A percentile compares a stretch with the other conserved stretches of the same genome.
Evolutionary conservation across 2,113 vertebrate genomes (phyloP).

Genomic region (Scalopus aquaticus): DNA sequence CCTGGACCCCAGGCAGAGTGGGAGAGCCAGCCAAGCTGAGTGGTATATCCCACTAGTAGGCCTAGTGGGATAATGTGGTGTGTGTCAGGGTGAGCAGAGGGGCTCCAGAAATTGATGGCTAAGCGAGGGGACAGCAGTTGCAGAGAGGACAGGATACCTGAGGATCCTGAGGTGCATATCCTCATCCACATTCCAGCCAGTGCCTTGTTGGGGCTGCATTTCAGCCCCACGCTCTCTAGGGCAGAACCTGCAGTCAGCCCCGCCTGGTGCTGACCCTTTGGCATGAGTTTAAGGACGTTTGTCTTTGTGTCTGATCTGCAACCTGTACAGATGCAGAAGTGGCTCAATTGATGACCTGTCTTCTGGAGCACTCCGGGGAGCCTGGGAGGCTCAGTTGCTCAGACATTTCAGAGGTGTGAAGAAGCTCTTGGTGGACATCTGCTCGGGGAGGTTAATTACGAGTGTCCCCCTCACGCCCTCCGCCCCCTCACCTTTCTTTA

Average conservation of each 20-base stretch:
- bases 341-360: conserved; percentile 82
- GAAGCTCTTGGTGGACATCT: conserved; percentile 46
- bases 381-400: conserved; percentile 28
- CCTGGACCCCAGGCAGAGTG: neutral
- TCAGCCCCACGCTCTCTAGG: neutral
- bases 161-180: neutral
- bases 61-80: too few relatives aligned
- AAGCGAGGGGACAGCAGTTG: neutral
- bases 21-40: neutral
- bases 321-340: conserved; percentile 80
- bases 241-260: conserved; percentile 56
- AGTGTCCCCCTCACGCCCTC: neutral
- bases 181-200: neutral
- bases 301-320: conserved; percentile 82
- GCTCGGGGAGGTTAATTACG: conserved; percentile 36
- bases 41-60: too few relatives aligned
- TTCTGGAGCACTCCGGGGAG: conserved; percentile 63
- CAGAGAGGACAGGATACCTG: neutral
- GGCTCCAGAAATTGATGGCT: neutral
- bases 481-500: neutral
- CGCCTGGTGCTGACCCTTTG: conserved; percentile 50
- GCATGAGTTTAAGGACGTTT: conserved; percentile 70
- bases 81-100: neutral
- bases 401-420: conserved; percentile 53
- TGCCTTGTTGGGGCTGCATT: neutral